Base-by-base conservation (phyloP, 2,113 vertebrate species). In the Pygoscelis adeliae region DNA sequence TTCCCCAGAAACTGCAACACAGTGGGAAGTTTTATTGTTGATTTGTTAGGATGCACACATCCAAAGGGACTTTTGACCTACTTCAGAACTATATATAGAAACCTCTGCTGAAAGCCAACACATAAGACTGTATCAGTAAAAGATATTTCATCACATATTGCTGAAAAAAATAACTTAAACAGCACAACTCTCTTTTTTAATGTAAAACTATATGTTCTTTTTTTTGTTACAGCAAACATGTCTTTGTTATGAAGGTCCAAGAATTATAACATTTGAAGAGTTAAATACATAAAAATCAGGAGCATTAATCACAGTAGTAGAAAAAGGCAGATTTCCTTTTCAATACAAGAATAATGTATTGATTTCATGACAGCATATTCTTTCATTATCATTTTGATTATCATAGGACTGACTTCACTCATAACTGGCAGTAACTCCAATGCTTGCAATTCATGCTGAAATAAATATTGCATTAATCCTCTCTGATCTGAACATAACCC, bases 401-500 rank as follows among this genome's bases (percentile, higher is more conserved):
- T 96, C 87, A 49, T 11, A 87, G 32, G 71, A 78, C 87, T 95
- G 50, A 78, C 79, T 96, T 97, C 82, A 87, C 38, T 94, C 67
- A 17, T 81, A 90, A 63, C 66, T 67, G 55, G 26, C 44, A 87
- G 83, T 84, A 91, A 79, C 73, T 89, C 62, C 74, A 83, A 67
- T 29, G 89, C 29, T 69, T 91, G 36, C 44, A 94, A 87, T 83
- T 97, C 86, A 73, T 63, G 53, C 17, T 95, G 83, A 96, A 97
- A 84, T 94, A 97, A 96, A 95, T 95, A 86, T 61, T 94, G 20
- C 83, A 81, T 92, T 92, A 87, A 82, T 85, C 83, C 62, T 93
- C 46, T 92, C 86, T 88, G 79, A 96, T 95, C 78, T 93, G 97
- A 96, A 96, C 58, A n/a, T 91, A 94, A 56, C 52, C 88, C 50